Conservation (phyloP, 2,888 invertebrate genomes). For the Agrochola lychnidis region DNA sequence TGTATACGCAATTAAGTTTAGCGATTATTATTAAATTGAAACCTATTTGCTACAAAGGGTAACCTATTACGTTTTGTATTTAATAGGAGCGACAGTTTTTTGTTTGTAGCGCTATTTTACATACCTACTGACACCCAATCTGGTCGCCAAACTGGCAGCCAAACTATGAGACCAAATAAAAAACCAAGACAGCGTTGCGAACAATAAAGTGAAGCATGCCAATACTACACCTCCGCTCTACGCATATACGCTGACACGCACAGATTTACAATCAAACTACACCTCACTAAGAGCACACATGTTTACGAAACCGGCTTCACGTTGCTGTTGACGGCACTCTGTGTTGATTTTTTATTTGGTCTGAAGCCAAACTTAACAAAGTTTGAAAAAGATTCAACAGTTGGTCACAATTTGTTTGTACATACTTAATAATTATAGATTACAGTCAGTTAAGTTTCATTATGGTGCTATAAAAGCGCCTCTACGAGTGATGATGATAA, state of each 20-base stretch:
- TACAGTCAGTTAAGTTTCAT: no score
- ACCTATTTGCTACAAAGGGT: slow-evolving; percentile 23
- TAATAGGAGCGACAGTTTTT: slow-evolving; percentile 7
- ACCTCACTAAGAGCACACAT: no score
- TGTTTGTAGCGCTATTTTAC: background rate
- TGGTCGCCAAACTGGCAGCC: background rate
- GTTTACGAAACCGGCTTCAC: no score
- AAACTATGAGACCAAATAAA: background rate
- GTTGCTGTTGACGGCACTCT: no score
- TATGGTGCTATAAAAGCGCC: background rate
- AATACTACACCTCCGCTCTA: no score
- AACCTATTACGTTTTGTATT: background rate
- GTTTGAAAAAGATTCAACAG: background rate
- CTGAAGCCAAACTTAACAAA: background rate
- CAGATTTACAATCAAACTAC: no score
- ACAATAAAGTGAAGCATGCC: no score
- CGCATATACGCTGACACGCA: no score
- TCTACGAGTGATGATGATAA: background rate
- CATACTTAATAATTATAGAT: background rate
- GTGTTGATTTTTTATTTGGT: no score
- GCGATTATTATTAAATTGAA: slow-evolving; percentile 23
- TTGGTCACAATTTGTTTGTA: background rate
- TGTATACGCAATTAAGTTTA: slow-evolving; percentile 1
- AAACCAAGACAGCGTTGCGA: no score
- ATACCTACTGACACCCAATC: background rate